A percentile compares a stretch with the other conserved stretches of the same genome.
phyloP scores from a whole-genome alignment of 2,113 vertebrate species.

The Picathartes gymnocephalus region DNA sequence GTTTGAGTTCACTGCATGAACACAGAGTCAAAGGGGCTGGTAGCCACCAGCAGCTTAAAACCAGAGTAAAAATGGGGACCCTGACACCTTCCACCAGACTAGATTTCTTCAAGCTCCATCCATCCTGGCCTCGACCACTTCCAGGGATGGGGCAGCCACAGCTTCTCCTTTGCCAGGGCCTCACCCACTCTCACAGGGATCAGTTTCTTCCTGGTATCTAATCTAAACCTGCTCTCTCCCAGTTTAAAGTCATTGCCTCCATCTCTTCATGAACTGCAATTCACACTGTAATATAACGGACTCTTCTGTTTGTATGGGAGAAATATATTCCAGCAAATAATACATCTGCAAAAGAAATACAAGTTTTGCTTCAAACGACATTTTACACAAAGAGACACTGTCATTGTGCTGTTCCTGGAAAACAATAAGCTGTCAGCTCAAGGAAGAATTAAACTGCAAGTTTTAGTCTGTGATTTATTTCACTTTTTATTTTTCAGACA shows the following conservation, averaged over 20 bases:
- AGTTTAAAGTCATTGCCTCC: background rate
- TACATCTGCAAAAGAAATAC: background rate
- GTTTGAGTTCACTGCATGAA: background rate
- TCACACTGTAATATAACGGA: background rate
- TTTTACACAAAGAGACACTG: background rate
- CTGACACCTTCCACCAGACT: background rate
- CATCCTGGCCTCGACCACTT: background rate
- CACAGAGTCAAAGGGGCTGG: background rate
- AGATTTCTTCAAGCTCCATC: background rate
- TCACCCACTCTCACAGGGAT: too few relatives aligned
- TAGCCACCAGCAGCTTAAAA: background rate
- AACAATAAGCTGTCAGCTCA: background rate
- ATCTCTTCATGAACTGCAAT: background rate
- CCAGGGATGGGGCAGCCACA: background rate
- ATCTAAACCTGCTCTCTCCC: background rate
- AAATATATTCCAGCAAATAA: background rate
- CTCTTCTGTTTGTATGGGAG: background rate
- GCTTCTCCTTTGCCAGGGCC: background rate
- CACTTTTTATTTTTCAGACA: background rate
- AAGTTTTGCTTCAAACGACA: background rate
- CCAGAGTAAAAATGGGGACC: rapidly evolving
- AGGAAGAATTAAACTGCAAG: background rate
- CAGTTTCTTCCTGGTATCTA: background rate
- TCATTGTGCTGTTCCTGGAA: background rate
- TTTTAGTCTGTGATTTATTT: background rate